Conservation (phyloP, 2,888 invertebrate genomes). For the Volucella inanis region DNA sequence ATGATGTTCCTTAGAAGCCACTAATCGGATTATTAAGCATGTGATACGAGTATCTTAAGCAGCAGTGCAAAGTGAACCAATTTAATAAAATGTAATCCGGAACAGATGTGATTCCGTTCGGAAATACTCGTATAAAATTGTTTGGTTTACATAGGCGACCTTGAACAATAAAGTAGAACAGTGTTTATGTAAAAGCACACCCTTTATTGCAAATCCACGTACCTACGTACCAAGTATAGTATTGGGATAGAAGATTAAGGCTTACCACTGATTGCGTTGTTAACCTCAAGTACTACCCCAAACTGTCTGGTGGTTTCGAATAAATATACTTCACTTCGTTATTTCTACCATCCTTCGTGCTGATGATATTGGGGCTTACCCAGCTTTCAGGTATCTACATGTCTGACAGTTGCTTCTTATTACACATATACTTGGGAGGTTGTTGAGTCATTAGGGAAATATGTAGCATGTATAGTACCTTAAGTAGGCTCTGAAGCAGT, state of each 20-base stretch:
- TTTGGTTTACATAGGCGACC: slow-evolving; percentile 28
- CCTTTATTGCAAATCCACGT: slow-evolving; percentile 35
- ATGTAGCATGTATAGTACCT: neutral
- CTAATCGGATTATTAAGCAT: slow-evolving; percentile 65
- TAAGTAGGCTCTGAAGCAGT: slow-evolving; percentile 6
- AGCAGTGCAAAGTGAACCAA: slow-evolving; percentile 8
- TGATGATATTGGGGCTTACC: slow-evolving; percentile 19
- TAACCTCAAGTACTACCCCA: slow-evolving; percentile 52
- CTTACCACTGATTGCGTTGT: slow-evolving; percentile 65
- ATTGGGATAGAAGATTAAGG: slow-evolving; percentile 64
- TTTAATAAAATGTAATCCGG: slow-evolving; percentile 17
- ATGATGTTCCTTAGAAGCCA: slow-evolving; percentile 54
- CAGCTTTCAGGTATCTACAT: slow-evolving; percentile 28
- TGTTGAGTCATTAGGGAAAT: slow-evolving; percentile 39
- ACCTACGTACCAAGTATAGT: slow-evolving; percentile 26
- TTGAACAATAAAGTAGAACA: slow-evolving; percentile 24
- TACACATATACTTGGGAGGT: slow-evolving; percentile 35
- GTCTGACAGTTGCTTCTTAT: slow-evolving; percentile 50
- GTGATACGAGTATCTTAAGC: slow-evolving; percentile 4
- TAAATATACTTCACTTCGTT: slow-evolving; percentile 31
- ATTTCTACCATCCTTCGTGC: neutral
- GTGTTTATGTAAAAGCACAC: slow-evolving; percentile 51
- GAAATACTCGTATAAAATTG: slow-evolving; percentile 32
- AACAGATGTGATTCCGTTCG: slow-evolving; percentile 40
- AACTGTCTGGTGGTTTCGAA: slow-evolving; percentile 35